Percentiles rank a stretch among this genome's conserved stretches.
phyloP scores from a whole-genome alignment of 2,113 vertebrate genomes.

The Aix galericulata region DNA sequence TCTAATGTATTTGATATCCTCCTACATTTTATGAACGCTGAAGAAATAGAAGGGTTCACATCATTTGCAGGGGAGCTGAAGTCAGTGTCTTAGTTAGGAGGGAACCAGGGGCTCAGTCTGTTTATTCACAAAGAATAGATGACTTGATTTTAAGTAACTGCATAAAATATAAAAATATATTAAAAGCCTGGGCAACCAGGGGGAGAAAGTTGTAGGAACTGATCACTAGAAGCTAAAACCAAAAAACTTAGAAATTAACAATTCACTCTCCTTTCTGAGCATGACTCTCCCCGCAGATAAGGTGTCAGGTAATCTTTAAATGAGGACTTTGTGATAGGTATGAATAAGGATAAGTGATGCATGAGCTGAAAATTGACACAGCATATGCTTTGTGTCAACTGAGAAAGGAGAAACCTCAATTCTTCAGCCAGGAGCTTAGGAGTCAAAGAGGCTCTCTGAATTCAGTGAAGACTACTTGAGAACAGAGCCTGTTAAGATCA shows the following conservation, averaged over 20 bases:
- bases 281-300: neutral
- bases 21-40: neutral
- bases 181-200: neutral
- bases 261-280: neutral
- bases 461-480: neutral
- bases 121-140: neutral
- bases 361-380: neutral
- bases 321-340: too few species aligned
- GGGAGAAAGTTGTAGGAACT: neutral
- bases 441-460: neutral
- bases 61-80: neutral
- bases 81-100: neutral
- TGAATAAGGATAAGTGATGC: neutral
- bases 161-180: neutral
- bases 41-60: neutral
- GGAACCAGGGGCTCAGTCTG: neutral
- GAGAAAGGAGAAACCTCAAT: neutral
- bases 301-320: neutral
- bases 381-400: neutral
- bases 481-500: constrained; percentile 1
- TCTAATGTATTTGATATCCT: neutral
- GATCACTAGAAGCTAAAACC: neutral
- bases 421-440: neutral
- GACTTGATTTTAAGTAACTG: neutral
- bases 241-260: neutral